These are phyloP conservation scores for Solenopsis invicta DNA, from an alignment of 1,140 invertebrate genomes.

Conservation along the genomic window DNA sequence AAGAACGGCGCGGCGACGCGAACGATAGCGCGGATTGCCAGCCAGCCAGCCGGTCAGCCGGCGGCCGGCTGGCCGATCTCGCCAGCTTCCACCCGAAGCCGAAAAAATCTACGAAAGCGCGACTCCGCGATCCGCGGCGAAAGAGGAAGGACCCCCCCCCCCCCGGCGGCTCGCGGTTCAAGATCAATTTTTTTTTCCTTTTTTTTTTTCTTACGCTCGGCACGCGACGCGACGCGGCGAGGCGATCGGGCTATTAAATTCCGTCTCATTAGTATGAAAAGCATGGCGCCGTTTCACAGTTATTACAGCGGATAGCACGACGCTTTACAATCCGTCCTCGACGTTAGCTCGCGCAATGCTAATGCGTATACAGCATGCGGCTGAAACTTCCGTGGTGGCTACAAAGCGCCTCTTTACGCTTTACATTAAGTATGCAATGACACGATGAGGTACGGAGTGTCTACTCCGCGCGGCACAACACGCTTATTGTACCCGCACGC, in stretches of 20 bases:
- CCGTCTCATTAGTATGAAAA: slow-evolving; percentile 84
- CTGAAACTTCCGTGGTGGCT: slow-evolving; percentile 84
- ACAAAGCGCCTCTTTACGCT: slow-evolving; percentile 80
- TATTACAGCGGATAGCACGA: slow-evolving; percentile 84
- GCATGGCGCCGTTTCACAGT: slow-evolving; percentile 85
- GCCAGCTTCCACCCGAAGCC: slow-evolving; percentile 65
- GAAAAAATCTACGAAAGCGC: no score
- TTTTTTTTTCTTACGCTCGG: no score
- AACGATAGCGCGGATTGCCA: slow-evolving; percentile 62
- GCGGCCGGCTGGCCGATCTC: not conserved
- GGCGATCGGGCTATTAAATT: slow-evolving; percentile 78
- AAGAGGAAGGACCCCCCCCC: no score
- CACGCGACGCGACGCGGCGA: slow-evolving; percentile 15
- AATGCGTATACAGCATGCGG: slow-evolving; percentile 81
- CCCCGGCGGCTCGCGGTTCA: no score
- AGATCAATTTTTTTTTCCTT: no score
- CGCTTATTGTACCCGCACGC: slow-evolving; percentile 67
- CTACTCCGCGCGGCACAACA: slow-evolving; percentile 62
- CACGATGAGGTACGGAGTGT: slow-evolving; percentile 71
- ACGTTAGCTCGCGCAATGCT: slow-evolving; percentile 84
- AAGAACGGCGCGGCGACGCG: slow-evolving; percentile 56
- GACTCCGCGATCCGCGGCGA: no score
- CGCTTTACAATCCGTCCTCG: slow-evolving; percentile 84
- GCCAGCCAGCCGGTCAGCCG: slow-evolving; percentile 11
- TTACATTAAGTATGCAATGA: slow-evolving; percentile 77